Percentiles rank a stretch among this genome's conserved stretches.
phyloP scores from a whole-genome alignment of 2,113 vertebrate genomes.

The Phainopepla nitens region DNA sequence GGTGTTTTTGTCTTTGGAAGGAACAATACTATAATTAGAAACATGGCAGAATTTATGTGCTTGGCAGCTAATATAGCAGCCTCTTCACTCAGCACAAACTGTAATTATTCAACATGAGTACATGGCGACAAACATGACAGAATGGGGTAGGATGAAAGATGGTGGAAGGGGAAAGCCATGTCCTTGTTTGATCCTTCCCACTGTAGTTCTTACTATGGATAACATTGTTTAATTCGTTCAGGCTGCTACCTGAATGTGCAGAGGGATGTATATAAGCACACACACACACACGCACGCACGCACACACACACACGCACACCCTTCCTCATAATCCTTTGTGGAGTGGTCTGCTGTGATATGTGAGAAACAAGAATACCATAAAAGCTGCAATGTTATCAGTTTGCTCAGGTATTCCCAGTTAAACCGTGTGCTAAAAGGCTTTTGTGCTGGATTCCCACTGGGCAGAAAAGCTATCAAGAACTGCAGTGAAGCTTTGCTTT shows the following conservation, averaged over 20 bases:
- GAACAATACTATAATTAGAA: background rate
- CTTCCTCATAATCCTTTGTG: background rate
- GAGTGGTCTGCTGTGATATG: background rate
- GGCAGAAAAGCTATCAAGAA: conserved; percentile 46
- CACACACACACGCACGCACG: background rate
- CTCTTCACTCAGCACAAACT: background rate
- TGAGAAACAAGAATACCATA: background rate
- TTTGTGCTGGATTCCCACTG: conserved; percentile 36
- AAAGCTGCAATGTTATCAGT: conserved; percentile 39
- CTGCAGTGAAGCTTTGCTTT: conserved; percentile 7
- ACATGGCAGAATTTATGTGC: background rate
- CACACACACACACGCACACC: background rate
- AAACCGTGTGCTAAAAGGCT: conserved; percentile 31
- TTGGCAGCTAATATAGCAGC: background rate
- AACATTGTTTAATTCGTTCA: background rate
- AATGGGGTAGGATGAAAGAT: background rate
- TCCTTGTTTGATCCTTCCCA: background rate
- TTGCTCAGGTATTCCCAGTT: conserved; percentile 49
- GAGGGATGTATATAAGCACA: background rate
- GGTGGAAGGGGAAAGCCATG: background rate
- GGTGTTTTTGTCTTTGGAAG: background rate
- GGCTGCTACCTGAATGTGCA: background rate
- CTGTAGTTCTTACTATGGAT: background rate
- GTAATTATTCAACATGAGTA: background rate
- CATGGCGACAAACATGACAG: background rate